A percentile compares a stretch with the other conserved stretches of the same genome.
Conservation (phyloP, 1,140 invertebrate genomes). For the Phymastichus coffea region DNA sequence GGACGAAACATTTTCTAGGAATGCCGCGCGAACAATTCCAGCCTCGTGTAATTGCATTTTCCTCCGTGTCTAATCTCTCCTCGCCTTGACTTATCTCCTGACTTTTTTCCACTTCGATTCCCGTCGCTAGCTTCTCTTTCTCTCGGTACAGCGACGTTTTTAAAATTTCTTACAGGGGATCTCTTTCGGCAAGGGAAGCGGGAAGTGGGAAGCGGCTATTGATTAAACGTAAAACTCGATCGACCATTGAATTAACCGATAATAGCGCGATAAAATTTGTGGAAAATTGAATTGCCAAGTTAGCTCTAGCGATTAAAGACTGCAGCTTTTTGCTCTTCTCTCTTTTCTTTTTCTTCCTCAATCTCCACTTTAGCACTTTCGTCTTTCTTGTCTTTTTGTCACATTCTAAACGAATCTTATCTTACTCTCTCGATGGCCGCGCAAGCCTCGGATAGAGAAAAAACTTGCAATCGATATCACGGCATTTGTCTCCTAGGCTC, state of each 20-base stretch:
- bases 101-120: neutral
- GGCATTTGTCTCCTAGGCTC: too few species aligned
- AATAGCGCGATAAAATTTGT: conserved; percentile 17
- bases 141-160: too few species aligned
- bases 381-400: neutral
- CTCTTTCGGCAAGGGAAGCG: too few species aligned
- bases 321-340: neutral
- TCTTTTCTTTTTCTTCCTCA: neutral
- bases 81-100: neutral
- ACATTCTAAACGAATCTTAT: neutral
- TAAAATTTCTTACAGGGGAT: too few species aligned
- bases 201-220: too few species aligned
- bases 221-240: too few species aligned
- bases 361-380: neutral
- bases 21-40: neutral
- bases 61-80: neutral
- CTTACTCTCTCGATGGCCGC: too few species aligned
- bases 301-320: neutral
- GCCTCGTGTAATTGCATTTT: neutral
- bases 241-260: too few species aligned
- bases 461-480: too few species aligned
- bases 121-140: neutral
- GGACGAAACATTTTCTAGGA: neutral
- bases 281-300: neutral
- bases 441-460: too few species aligned